Evolutionary conservation across 2,888 invertebrate genomes (phyloP), one percentile per base, ranked within the genome.

Genomic region (Acanthosepion pharaonis): DNA sequence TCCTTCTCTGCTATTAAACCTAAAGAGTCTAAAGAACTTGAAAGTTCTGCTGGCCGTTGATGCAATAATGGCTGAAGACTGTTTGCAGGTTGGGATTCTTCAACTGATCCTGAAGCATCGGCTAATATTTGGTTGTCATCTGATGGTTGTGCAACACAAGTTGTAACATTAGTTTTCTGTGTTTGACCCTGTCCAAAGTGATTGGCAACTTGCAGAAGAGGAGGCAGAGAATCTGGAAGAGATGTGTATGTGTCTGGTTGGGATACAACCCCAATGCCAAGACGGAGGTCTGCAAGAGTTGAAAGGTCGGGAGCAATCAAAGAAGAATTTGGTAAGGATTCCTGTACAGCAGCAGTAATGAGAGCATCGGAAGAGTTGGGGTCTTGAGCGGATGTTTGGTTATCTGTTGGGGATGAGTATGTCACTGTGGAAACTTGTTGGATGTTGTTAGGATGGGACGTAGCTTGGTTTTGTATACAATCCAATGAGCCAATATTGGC

Each of bases 21-120:
- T 28, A 93, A n/a, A 49, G 93, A 93, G 53, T 48, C 53, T n/a
- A 93, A 93, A 51, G 93, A 53, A 93, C 25, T 93, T n/a, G 93
- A 25, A 5, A 49, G 93, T 93, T 93, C 93, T 9, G 49, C 18
- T 6, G n/a, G 53, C 6, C 53, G 93, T 28, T 93, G 93, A 18
- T 93, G 93, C 28, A 53, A 51, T n/a, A 53, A 20, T 18, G 48
- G 48, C 23, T 92, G 92, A 25, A 49, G 49, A 92, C 11, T 20
- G 33, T 51, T 92, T 18, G 51, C 49, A 53, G 53, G 48, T 9
- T 53, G 20, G 28, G 93, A 51, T 9, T 51, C 48, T 11, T 49
- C 93, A n/a, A 48, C 93, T n/a, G 53, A 53, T n/a, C 5, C 28
- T n/a, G 93, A 49, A 93, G 53, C 15, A 15, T 49, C 92, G 5